Base-by-base conservation (phyloP, 2,888 invertebrate genomes). In the Hypercompe scribonia region DNA sequence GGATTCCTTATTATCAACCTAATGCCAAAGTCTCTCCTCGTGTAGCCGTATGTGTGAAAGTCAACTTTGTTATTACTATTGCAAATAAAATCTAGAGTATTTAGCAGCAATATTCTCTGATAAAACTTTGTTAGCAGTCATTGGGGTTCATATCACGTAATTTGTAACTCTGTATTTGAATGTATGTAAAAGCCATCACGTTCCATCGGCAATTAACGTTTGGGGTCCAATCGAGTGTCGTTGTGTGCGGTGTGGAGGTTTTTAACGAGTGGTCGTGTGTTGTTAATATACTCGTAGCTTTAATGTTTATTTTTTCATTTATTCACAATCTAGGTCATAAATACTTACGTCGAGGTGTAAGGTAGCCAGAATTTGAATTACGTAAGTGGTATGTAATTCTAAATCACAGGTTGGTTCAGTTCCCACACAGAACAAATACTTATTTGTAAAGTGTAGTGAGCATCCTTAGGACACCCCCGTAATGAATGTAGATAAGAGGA, bases 151-250 rank as follows among this genome's bases (percentile, higher is more conserved):
- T 28, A 31, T 42, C 61, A 69, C 69, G 69, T 61, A 69, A 58
- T 58, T 58, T 68, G 28, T 42, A 61, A 69, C 42, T 69, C 24
- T 58, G 58, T 39, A 69, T 69, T 69, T 69, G 61, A 69, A 69
- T 61, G 61, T 61, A 61, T 61, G 61, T 69, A 11, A 42, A 61
- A 42, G 39, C 28, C 24, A 61, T 69, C 69, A 70, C 70, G 70
- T 70, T n/a, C 70, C 70, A 50, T 64, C 64, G 61, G 34, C 64
- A 70, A 70, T 70, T 70, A 70, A 70, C 64, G 46, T 42, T 64
- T 39, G 39, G 36, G 64, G 34, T 64, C 18, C 39, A 63, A 31
- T 58, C 58, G 68, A 15, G 61, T 33, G 31, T 39, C 42, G 39
- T 42, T 61, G 42, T 24, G 42, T 31, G 58, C 31, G 61, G 15